These are phyloP conservation scores for Piezodorus guildinii DNA, from an alignment of 1,140 invertebrate genomes.

Conservation along the genomic window DNA sequence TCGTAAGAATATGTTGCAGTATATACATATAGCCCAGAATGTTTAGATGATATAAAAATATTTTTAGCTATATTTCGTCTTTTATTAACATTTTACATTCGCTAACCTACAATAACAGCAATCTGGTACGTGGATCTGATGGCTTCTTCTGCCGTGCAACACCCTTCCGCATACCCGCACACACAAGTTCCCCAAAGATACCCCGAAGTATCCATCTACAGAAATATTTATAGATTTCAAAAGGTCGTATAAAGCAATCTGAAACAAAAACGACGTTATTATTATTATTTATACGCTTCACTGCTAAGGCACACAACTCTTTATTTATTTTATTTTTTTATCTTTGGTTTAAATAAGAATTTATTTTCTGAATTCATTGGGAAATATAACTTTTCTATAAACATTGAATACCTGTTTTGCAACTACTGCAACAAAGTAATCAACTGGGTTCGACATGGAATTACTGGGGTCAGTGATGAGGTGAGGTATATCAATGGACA, in stretches of 20 bases:
- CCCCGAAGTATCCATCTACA: constrained; percentile 57
- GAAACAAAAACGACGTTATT: neutral
- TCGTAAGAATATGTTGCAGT: too few relatives aligned
- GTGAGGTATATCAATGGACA: constrained; percentile 55
- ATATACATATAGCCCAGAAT: too few relatives aligned
- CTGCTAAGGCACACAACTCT: too few relatives aligned
- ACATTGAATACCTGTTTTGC: constrained; percentile 51
- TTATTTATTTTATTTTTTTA: too few relatives aligned
- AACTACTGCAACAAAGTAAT: constrained; percentile 83
- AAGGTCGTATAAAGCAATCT: constrained; percentile 52
- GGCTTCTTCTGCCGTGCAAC: constrained; percentile 50
- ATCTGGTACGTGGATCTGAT: constrained; percentile 50
- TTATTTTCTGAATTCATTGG: too few relatives aligned
- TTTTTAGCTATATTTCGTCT: too few relatives aligned
- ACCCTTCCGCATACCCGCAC: constrained; percentile 59
- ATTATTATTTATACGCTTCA: too few relatives aligned
- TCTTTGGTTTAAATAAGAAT: too few relatives aligned
- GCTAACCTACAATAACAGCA: constrained; percentile 32
- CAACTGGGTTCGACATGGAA: constrained; percentile 32
- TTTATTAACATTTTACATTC: too few relatives aligned
- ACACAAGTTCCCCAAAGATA: constrained; percentile 55
- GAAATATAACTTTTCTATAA: too few relatives aligned
- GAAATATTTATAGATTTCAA: constrained; percentile 41
- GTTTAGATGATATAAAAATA: too few relatives aligned
- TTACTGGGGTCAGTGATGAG: constrained; percentile 61